A percentile compares a stretch with the other conserved stretches of the same genome.
Evolutionary conservation across 1,140 invertebrate species (phyloP).

Genomic region (Luehdorfia chinensis): DNA sequence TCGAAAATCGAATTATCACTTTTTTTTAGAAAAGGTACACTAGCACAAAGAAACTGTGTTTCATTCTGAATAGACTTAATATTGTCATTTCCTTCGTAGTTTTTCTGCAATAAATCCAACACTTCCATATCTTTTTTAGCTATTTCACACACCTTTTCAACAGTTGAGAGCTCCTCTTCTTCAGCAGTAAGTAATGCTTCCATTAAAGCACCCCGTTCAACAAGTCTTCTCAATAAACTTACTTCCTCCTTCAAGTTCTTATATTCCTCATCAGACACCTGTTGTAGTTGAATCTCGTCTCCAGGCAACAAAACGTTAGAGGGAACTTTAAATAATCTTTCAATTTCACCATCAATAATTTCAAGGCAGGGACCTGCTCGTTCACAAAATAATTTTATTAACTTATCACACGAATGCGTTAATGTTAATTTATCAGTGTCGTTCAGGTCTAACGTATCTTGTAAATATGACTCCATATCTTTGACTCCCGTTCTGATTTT

Average conservation of each 20-base stretch:
- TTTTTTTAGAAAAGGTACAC: slow-evolving; percentile 45
- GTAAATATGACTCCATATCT: slow-evolving; percentile 58
- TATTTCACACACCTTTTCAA: slow-evolving; percentile 58
- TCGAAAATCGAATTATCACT: slow-evolving; percentile 28
- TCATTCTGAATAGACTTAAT: slow-evolving; percentile 46
- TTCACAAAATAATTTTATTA: slow-evolving; percentile 55
- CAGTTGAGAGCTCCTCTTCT: slow-evolving; percentile 52
- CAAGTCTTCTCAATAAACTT: slow-evolving; percentile 39
- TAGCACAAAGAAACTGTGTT: slow-evolving; percentile 50
- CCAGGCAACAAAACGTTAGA: slow-evolving; percentile 55
- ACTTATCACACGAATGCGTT: slow-evolving; percentile 52
- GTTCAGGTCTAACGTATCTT: slow-evolving; percentile 52
- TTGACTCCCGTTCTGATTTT: slow-evolving; percentile 56
- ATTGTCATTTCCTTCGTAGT: slow-evolving; percentile 32
- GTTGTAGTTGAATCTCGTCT: slow-evolving; percentile 54
- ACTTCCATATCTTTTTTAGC: slow-evolving; percentile 63
- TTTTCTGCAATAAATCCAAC: slow-evolving; percentile 51
- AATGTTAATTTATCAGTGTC: slow-evolving; percentile 57
- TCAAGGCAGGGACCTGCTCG: slow-evolving; percentile 48
- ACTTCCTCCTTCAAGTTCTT: slow-evolving; percentile 55
- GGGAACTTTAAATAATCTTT: slow-evolving; percentile 51
- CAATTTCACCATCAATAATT: slow-evolving; percentile 59
- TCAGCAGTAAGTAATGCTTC: slow-evolving; percentile 58
- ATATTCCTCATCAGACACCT: slow-evolving; percentile 53
- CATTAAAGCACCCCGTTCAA: slow-evolving; percentile 61